Evolutionary conservation across 2,888 invertebrate species (phyloP), one percentile per base, ranked within the genome.

Genomic region (Thera britannica): DNA sequence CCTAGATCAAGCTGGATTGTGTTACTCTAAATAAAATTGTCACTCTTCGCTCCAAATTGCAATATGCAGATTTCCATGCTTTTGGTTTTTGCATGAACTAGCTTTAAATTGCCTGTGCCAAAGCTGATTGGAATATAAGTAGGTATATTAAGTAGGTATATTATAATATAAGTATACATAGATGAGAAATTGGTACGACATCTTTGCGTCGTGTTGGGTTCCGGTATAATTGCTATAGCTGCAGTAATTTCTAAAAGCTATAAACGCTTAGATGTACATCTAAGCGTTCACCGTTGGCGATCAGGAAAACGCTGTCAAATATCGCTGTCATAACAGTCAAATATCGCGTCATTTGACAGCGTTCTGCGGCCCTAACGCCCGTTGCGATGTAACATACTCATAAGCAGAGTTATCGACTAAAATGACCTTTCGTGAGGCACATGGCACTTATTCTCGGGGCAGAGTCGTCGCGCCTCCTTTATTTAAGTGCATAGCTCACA

Each of bases 1-100:
- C 90, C 87, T 83, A 88, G 91, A 89, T 91, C 87, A 90, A 85
- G 81, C 79, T 71, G 85, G 85, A 87, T 88, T 85, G 83, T 83
- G 74, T 71, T 75, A 74, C 66, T 23, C 23, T 74, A 76, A 77
- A 78, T 78, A 78, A 75, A 77, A 78, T 80, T 79, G 78, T 79
- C 77, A 79, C 76, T 75, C 70, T 71, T 78, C 69, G 71, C 71
- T 63, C 72, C 58, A 76, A 70, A 77, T 79, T 79, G 74, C 68
- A 73, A 77, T 76, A 77, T 77, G 76, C 71, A 77, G 75, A 78
- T 77, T 74, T 58, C 62, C 65, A 38, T 12, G 34, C 9, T 34
- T 66, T 69, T 63, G 67, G 68, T 65, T 67, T 63, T 56, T 64
- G 58, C 48, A 38, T 56, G 48, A 8, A 60, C 44, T 64, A 46